Base-by-base conservation (phyloP, 2,888 invertebrate species). In the Eilema griseolum region DNA sequence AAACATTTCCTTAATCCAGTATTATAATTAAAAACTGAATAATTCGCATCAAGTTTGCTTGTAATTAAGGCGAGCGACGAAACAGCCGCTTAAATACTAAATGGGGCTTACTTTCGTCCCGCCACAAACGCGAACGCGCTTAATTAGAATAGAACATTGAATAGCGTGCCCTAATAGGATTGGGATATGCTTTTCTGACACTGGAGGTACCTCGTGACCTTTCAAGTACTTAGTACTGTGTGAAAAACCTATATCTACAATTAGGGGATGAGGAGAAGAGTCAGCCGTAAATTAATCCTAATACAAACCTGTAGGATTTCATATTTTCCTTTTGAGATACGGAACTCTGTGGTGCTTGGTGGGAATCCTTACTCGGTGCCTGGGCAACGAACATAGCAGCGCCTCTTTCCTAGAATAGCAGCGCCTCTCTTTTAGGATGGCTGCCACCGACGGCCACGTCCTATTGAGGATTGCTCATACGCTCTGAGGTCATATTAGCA, bases 21-120 rank as follows among this genome's bases (percentile, higher is more conserved):
- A 82, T 81, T 84, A 82, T 86, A 85, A 86, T 86, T 82, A 85
- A 86, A 83, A 85, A 83, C 82, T 86, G 83, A 86, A 86, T 86
- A 84, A 86, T 86, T 85, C 71, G 68, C 76, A 80, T 74, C 80
- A 79, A 80, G 81, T 82, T 80, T 71, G 82, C 77, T 76, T 73
- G 80, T 82, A 84, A 86, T 86, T 83, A 86, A 80, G 77, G 76
- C 78, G 41, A 33, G 79, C 79, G 78, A 78, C 75, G 77, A 77
- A 79, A 80, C 81, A 75, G 41, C 75, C 67, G 75, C 79, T 71
- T 83, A 77, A 82, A 85, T 85, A 85, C 77, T 83, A 77, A 85
- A 85, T 84, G 78, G 67, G 73, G 81, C 81, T 82, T 81, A 79
- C 82, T 78, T 73, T 81, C 69, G 74, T 14, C 14, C 65, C 73